A percentile compares a stretch with the other conserved stretches of the same genome.
Evolutionary conservation across 2,797 vertebrate species (phyloP).

Genomic region (Hyperoplus immaculatus): DNA sequence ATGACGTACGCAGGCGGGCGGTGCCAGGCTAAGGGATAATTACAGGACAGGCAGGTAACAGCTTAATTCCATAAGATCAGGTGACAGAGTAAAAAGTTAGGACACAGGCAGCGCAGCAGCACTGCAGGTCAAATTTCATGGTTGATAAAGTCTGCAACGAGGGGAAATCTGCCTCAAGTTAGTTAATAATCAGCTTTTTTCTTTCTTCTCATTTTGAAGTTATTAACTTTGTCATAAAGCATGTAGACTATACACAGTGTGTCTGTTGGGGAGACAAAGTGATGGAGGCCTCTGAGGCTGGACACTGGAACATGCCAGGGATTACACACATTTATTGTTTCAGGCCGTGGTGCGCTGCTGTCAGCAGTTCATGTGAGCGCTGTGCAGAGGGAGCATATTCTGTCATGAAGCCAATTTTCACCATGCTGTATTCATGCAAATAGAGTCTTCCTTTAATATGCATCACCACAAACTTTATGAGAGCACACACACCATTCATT

Average conservation of each 20-base stretch:
- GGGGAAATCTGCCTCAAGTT: neutral
- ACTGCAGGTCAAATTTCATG: neutral
- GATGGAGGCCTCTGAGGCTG: slow-evolving; percentile 13
- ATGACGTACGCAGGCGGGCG: too few relatives aligned
- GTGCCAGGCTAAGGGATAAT: too few relatives aligned
- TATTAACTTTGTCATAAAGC: neutral
- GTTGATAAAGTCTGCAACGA: neutral
- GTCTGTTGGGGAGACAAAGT: slow-evolving; percentile 4
- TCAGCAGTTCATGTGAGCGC: slow-evolving; percentile 58
- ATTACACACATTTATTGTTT: slow-evolving; percentile 67
- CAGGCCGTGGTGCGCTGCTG: slow-evolving; percentile 36
- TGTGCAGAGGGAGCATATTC: slow-evolving; percentile 28
- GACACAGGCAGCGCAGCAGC: neutral
- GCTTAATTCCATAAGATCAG: neutral
- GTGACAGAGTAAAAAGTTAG: neutral
- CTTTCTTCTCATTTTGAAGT: neutral
- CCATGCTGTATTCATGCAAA: neutral
- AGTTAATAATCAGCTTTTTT: neutral
- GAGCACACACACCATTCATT: too few relatives aligned
- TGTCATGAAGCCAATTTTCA: slow-evolving; percentile 2
- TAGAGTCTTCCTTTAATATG: neutral
- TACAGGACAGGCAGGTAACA: neutral
- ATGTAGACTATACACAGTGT: neutral
- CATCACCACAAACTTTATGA: neutral
- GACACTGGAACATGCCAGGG: slow-evolving; percentile 51